Evolutionary conservation across 2,888 invertebrate genomes (phyloP).

Genomic region (Polyommatus iphigenia): DNA sequence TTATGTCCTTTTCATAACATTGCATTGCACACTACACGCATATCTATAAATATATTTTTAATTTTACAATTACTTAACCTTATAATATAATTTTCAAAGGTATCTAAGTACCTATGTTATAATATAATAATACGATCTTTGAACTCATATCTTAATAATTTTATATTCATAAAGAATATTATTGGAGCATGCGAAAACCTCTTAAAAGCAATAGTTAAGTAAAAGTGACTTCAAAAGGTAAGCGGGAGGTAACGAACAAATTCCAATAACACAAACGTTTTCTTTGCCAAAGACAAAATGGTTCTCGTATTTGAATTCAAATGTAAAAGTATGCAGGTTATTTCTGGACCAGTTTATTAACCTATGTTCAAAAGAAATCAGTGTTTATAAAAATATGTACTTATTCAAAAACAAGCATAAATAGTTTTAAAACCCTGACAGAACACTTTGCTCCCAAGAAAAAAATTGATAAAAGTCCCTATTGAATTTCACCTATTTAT

Average conservation of each 20-base stretch:
- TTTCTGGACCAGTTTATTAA: not conserved
- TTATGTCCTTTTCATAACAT: too few relatives aligned
- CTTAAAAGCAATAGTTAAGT: not conserved
- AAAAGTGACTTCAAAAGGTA: not conserved
- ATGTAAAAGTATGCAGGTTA: not conserved
- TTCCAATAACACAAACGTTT: not conserved
- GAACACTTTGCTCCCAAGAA: not conserved
- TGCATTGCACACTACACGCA: too few relatives aligned
- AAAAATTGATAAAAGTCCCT: not conserved
- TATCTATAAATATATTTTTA: too few relatives aligned
- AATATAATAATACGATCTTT: not conserved
- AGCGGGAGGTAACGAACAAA: not conserved
- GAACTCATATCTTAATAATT: not conserved
- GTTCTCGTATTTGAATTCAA: too few relatives aligned
- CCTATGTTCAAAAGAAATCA: too few relatives aligned
- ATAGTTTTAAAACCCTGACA: too few relatives aligned
- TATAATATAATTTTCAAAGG: too few relatives aligned
- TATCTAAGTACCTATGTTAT: too few relatives aligned
- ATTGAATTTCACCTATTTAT: not conserved
- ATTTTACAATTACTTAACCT: too few relatives aligned
- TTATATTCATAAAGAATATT: not conserved
- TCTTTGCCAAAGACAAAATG: not conserved
- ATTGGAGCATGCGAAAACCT: not conserved
- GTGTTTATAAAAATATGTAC: too few relatives aligned
- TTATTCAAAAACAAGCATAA: too few relatives aligned